Percentiles rank a stretch among this genome's conserved stretches.
Evolutionary conservation across 2,888 invertebrate genomes (phyloP).

Genomic region (Drosophila greeni): DNA sequence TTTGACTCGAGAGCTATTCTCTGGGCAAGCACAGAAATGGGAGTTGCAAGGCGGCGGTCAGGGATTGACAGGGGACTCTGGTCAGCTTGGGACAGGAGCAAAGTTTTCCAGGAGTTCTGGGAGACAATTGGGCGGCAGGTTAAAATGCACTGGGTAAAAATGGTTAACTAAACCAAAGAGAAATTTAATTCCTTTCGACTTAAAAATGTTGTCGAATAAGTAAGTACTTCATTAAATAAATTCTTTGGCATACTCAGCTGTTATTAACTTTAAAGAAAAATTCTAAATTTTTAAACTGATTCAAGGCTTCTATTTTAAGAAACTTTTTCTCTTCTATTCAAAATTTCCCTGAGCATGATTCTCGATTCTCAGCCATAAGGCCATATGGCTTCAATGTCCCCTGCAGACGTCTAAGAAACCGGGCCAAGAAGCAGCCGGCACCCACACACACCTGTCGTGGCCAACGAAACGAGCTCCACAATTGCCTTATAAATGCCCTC

Average conservation of each 20-base stretch:
- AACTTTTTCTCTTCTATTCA: neutral
- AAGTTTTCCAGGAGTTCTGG: slow-evolving; percentile 35
- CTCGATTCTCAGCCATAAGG: slow-evolving; percentile 52
- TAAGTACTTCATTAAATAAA: neutral
- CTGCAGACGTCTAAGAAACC: slow-evolving; percentile 18
- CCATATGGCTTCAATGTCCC: slow-evolving; percentile 39
- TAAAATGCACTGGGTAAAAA: slow-evolving; percentile 12
- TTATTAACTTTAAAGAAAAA: no score
- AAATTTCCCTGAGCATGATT: neutral
- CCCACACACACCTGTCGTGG: slow-evolving; percentile 59
- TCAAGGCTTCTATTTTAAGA: neutral
- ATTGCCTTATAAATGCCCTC: slow-evolving; percentile 71
- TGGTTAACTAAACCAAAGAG: neutral
- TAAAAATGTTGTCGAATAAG: neutral
- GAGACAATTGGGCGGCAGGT: slow-evolving; percentile 41
- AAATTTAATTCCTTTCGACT: neutral
- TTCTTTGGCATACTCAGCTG: accelerated
- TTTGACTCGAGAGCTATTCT: slow-evolving; percentile 12
- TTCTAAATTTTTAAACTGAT: no score
- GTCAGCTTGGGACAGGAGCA: slow-evolving; percentile 41
- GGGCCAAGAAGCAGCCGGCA: slow-evolving; percentile 27
- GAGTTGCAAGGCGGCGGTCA: slow-evolving; percentile 8
- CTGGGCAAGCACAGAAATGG: slow-evolving; percentile 8
- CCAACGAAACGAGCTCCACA: slow-evolving; percentile 60
- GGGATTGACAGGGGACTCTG: slow-evolving; percentile 29